Evolutionary conservation across 2,888 invertebrate genomes (phyloP).

Genomic region (Sphecodes monilicornis): DNA sequence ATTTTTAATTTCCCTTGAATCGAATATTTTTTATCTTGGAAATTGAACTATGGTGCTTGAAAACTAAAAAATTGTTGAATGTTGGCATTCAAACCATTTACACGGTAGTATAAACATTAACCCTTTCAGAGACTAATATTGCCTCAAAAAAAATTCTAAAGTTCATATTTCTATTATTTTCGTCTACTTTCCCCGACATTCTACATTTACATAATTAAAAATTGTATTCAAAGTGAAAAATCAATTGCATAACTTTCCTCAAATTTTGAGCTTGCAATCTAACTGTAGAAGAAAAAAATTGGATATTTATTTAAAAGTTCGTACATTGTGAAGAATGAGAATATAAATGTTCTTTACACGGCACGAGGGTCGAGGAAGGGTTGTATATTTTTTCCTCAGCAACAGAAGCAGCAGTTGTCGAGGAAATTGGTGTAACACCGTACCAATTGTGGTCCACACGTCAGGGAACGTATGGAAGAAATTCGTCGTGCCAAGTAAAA

Average conservation of each 20-base stretch:
- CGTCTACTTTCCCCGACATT: no score
- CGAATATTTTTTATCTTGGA: not conserved
- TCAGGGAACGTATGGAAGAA: not conserved
- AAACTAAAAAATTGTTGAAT: not conserved
- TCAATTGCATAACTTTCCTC: no score
- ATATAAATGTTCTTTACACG: not conserved
- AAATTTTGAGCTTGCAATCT: no score
- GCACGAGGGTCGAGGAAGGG: not conserved
- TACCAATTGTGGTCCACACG: not conserved
- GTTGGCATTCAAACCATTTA: no score
- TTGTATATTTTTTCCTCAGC: not conserved
- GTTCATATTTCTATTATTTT: no score
- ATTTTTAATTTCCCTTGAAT: not conserved
- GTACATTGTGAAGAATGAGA: not conserved
- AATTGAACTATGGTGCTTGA: not conserved
- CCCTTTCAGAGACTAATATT: no score
- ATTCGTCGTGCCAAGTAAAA: constrained; percentile 35
- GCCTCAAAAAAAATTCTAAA: no score
- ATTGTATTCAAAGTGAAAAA: no score
- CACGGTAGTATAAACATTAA: no score
- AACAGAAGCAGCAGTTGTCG: not conserved
- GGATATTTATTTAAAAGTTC: no score
- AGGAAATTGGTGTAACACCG: not conserved
- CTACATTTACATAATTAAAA: no score
- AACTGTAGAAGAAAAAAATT: no score